These are phyloP conservation scores for Grus americana DNA, from an alignment of 2,113 vertebrate genomes.

Conservation along the genomic window DNA sequence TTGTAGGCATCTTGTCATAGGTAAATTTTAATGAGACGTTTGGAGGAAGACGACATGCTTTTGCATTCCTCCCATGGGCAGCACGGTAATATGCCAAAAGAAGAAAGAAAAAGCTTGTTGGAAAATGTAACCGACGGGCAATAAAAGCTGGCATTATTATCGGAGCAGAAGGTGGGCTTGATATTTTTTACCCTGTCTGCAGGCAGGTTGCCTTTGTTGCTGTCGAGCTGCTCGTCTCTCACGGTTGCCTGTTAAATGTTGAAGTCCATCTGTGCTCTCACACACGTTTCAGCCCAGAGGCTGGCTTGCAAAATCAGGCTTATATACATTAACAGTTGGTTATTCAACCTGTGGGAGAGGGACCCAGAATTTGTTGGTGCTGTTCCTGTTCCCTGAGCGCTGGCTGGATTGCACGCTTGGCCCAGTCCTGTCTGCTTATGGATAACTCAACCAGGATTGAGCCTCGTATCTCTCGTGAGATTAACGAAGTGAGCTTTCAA, in stretches of 20 bases:
- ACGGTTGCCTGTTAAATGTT: neutral
- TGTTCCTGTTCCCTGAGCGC: neutral
- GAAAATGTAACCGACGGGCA: neutral
- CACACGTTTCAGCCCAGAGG: neutral
- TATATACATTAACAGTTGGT: neutral
- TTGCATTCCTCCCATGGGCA: neutral
- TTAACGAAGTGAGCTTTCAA: conserved; percentile 8
- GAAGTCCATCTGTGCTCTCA: neutral
- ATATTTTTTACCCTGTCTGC: neutral
- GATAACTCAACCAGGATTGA: neutral
- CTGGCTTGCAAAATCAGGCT: neutral
- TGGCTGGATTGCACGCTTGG: neutral
- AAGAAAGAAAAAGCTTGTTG: neutral
- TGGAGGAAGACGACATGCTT: neutral
- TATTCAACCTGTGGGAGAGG: neutral
- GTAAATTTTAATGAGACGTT: neutral
- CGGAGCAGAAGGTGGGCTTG: conserved; percentile 1
- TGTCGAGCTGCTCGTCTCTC: neutral
- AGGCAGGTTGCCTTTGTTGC: neutral
- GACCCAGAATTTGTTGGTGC: neutral
- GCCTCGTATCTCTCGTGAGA: neutral
- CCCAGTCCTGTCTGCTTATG: neutral
- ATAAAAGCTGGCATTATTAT: neutral
- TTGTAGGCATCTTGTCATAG: neutral
- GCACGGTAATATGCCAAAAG: neutral